Conservation (phyloP, 2,797 vertebrate genomes). For the Clarias laeviceps region DNA sequence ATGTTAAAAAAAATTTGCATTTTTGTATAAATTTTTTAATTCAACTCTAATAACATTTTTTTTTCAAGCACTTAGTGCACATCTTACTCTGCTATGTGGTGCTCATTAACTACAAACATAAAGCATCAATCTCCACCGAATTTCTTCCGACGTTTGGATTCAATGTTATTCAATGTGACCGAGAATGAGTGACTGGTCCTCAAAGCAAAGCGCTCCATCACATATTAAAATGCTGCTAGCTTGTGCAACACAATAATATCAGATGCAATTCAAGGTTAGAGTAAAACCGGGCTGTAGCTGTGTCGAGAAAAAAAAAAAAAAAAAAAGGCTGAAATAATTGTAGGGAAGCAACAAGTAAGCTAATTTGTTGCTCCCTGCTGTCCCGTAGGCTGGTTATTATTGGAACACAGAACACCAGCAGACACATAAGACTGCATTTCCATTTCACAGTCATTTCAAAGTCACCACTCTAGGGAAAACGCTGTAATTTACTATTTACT, state of each 20-base stretch:
- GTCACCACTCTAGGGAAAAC: constrained; percentile 10
- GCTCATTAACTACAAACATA: background rate
- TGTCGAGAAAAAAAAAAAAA: background rate
- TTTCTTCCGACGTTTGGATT: background rate
- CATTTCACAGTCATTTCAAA: constrained; percentile 37
- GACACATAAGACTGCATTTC: constrained; percentile 17
- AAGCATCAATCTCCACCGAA: background rate
- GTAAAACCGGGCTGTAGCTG: constrained; percentile 8
- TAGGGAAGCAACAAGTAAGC: constrained; percentile 32
- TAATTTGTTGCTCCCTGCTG: constrained; percentile 32
- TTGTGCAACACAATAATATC: background rate
- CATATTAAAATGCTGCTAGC: background rate
- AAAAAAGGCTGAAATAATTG: constrained; percentile 12
- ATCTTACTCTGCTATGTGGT: background rate
- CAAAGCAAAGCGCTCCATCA: background rate
- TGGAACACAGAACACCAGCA: constrained; percentile 28
- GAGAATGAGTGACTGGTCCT: background rate
- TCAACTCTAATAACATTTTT: background rate
- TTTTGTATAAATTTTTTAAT: no score
- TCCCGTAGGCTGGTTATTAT: constrained; percentile 37
- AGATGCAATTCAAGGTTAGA: background rate
- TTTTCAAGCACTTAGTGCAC: background rate
- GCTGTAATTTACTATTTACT: constrained; percentile 28
- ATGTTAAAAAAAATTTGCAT: no score
- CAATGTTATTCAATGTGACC: background rate